Evolutionary conservation across 1,140 invertebrate genomes (phyloP).

Genomic region (Apis mellifera): Amel_HAv3.1 CM009945.2:4529501-4530000

Average conservation of each 20-base stretch:
- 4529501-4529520: too few relatives aligned
- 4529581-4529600: too few relatives aligned
- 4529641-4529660: too few relatives aligned
- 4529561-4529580: too few relatives aligned
- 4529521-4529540: too few relatives aligned
- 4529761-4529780: neutral
- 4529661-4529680: too few relatives aligned
- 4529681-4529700: too few relatives aligned
- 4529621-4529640: too few relatives aligned
- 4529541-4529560: too few relatives aligned
- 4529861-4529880: slow-evolving; percentile 23
- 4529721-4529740: neutral
- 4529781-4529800: slow-evolving; percentile 17
- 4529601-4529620: too few relatives aligned
- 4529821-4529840: slow-evolving; percentile 15
- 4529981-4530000: slow-evolving; percentile 25
- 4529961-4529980: slow-evolving; percentile 66
- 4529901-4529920: neutral
- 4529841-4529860: slow-evolving; percentile 16
- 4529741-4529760: neutral
- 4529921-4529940: slow-evolving; percentile 44
- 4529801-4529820: slow-evolving; percentile 26
- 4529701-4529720: neutral
- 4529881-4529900: slow-evolving; percentile 5
- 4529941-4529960: slow-evolving; percentile 73